phyloP scores from a whole-genome alignment of 2,113 vertebrate genomes.

The Lucifuga dentata region DNA sequence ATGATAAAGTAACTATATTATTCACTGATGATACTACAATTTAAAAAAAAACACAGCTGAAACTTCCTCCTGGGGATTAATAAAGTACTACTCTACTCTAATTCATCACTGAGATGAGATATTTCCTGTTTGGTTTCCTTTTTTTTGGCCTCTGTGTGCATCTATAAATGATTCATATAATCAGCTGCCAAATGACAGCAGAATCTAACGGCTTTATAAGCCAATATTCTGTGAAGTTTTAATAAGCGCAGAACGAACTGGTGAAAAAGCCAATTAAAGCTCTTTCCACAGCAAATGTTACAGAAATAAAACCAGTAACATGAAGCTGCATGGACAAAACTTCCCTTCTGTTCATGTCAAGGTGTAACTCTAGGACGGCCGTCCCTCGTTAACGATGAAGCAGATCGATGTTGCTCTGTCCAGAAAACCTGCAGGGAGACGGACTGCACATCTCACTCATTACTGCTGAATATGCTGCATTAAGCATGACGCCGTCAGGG shows the following conservation, averaged over 20 bases:
- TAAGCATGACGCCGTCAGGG: slow-evolving; percentile 17
- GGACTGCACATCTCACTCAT: slow-evolving; percentile 29
- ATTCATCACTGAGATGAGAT: no score
- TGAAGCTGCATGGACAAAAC: background rate
- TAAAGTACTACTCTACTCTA: no score
- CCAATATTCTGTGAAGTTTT: slow-evolving; percentile 25
- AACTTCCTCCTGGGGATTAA: no score
- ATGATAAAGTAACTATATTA: no score
- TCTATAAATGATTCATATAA: slow-evolving; percentile 14
- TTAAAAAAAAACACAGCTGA: no score
- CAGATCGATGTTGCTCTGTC: slow-evolving; percentile 14
- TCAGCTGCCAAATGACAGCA: slow-evolving; percentile 10
- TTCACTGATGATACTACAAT: no score
- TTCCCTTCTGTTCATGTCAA: background rate
- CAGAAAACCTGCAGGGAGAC: slow-evolving; percentile 15
- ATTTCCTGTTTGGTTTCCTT: background rate
- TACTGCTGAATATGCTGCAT: slow-evolving; percentile 15
- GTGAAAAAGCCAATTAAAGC: slow-evolving; percentile 7
- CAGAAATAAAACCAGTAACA: no score
- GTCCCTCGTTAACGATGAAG: background rate
- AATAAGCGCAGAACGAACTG: slow-evolving; percentile 9
- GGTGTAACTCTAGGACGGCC: no score
- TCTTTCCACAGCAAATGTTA: background rate
- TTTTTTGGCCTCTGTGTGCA: background rate
- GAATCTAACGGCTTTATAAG: background rate